Evolutionary conservation across 2,888 invertebrate species (phyloP), one percentile per base, ranked within the genome.

Genomic region (Sisyra terminalis): DNA sequence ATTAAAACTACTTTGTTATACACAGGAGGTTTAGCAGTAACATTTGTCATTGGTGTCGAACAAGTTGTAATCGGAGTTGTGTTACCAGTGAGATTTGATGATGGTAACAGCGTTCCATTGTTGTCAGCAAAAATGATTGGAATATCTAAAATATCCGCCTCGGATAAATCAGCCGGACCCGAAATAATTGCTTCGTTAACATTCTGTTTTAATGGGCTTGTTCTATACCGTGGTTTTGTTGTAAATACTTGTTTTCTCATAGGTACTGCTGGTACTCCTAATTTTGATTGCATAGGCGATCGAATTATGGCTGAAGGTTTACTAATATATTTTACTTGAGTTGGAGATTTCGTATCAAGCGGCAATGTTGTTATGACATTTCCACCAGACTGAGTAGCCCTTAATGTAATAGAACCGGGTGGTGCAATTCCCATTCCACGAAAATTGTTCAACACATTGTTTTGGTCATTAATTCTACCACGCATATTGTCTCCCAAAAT

Each of bases 121-220:
- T 71, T 74, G 49, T 76, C 75, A 1, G 76, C 76, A 53, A 76
- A 75, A 45, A 76, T 70, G 49, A 76, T 75, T 1, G 76, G 76
- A 53, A 76, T 66, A 52, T 76, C 75, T 51, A 75, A 65, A 37
- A 76, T 76, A 52, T 73, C 75, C 45, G 65, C 59, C 1, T 59
- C 57, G 1, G 69, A 65, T 17, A 71, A 50, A 54, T 69, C 70
- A 39, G 67, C 54, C 1, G 61, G 60, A 24, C 35, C 29, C 9
- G 42, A 29, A 34, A 35, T 42, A 11, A 18, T 29, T n/a, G 34
- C 42, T 11, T 34, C 29, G 6, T 10, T 18, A 10, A 34, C 14
- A 5, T 16, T 14, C 3, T 34, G 8, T 10, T 17, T 16, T 42
- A 35, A 34, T 7, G 29, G 16, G 11, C 16, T 42, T 1, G 40